phyloP scores from a whole-genome alignment of 2,888 invertebrate species.

The Beris chalybata region DNA sequence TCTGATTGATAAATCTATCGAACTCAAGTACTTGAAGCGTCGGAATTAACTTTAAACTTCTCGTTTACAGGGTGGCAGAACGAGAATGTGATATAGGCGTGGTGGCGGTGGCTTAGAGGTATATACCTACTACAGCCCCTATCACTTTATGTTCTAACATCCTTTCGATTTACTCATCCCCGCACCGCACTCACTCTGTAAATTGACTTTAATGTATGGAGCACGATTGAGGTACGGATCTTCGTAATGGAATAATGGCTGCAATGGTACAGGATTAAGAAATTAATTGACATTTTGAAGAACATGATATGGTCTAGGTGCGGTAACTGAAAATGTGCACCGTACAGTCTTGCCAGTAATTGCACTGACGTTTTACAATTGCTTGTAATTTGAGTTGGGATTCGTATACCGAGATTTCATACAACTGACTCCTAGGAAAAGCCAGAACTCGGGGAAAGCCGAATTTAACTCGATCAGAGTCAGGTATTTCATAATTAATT shows the following conservation, averaged over 20 bases:
- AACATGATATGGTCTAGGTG: neutral
- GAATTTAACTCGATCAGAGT: no score
- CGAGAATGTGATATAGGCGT: neutral
- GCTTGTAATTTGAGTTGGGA: no score
- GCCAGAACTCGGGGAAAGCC: no score
- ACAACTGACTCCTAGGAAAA: no score
- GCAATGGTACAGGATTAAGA: conserved; percentile 19
- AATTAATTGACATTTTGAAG: conserved; percentile 26
- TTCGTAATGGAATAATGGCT: conserved; percentile 21
- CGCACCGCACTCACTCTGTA: neutral
- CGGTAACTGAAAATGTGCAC: no score
- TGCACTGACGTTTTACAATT: no score
- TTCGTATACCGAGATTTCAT: no score
- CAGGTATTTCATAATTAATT: no score
- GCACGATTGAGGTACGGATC: conserved; percentile 14
- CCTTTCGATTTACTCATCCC: neutral
- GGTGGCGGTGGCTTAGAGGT: neutral
- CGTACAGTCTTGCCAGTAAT: no score
- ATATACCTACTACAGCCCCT: neutral
- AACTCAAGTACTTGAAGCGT: conserved; percentile 17
- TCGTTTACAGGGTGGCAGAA: conserved; percentile 16
- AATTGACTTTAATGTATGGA: conserved; percentile 18
- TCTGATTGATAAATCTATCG: conserved; percentile 28
- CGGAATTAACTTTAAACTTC: conserved; percentile 30
- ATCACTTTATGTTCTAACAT: neutral